These are phyloP conservation scores for Meteorus cinctellus DNA, from an alignment of 2,888 invertebrate genomes.

Conservation along the genomic window DNA sequence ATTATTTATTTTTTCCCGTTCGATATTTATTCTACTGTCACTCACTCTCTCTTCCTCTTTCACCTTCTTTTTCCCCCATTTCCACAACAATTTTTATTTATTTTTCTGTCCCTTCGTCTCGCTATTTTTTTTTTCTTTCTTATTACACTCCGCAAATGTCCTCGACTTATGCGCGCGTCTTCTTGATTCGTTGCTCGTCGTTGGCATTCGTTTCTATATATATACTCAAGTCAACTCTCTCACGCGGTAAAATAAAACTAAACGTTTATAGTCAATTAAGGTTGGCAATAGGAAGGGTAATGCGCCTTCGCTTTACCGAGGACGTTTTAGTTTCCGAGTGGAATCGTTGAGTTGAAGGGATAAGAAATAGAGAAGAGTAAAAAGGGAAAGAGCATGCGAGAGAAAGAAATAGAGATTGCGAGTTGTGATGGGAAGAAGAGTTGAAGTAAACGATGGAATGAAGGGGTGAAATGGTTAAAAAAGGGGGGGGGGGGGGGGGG, in stretches of 20 bases:
- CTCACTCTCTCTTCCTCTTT: no score
- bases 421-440: constrained; percentile 44
- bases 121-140: constrained; percentile 37
- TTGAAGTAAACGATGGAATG: constrained; percentile 42
- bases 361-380: constrained; percentile 21
- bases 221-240: constrained; percentile 35
- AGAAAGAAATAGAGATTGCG: constrained; percentile 47
- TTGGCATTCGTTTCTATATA: constrained; percentile 28
- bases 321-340: constrained; percentile 44
- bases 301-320: constrained; percentile 55
- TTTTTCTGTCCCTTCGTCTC: constrained; percentile 37
- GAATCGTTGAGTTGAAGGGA: constrained; percentile 49
- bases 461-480: constrained; percentile 38
- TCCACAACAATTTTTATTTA: constrained; percentile 37
- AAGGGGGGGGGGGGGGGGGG: constrained; percentile 23
- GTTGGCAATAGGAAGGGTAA: constrained; percentile 54
- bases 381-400: constrained; percentile 33
- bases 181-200: neutral
- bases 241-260: constrained; percentile 59
- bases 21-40: no score
- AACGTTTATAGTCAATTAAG: constrained; percentile 68
- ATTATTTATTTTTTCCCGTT: no score
- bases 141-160: constrained; percentile 43
- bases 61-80: neutral
- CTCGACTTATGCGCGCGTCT: constrained; percentile 32